Base-by-base conservation (phyloP, 2,888 invertebrate species). In the Harpalus rubripes region DNA sequence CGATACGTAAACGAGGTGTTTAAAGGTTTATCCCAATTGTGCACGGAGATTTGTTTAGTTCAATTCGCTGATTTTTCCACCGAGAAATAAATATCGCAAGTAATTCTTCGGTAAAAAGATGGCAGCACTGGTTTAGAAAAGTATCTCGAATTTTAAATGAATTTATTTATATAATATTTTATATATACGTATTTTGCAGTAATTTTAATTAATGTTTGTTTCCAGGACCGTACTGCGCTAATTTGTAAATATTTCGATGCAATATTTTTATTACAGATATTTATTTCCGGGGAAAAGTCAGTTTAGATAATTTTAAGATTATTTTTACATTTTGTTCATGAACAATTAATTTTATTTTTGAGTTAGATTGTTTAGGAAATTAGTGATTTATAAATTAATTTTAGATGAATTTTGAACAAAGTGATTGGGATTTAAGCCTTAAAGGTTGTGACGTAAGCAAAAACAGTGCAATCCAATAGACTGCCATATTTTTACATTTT, bases 391-490 rank as follows among this genome's bases (percentile, higher is more conserved):
- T 65, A 16, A 18, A 22, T 65, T 65, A 32, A 26, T 65, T n/a
- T 65, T 65, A 65, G 26, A 10, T 65, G 26, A 32, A 3, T 39
- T 6, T 65, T 65, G 7, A 61, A 61, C 61, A 61, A 61, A 65
- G 18, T 72, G 39, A 44, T 72, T 72, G 72, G 44, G 44, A 68
- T 63, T 15, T 58, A 22, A 63, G 22, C 63, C 63, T 63, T 63
- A 26, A 26, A 63, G 63, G 63, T 65, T 39, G 39, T 65, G 65
- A 74, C 74, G 78, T 58, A 58, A 78, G 15, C 44, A 76, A 58
- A 44, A 78, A 78, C 56, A 58, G 78, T 78, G 78, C 78, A 78
- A 78, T 78, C 56, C 78, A 78, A 78, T 32, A 78, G 56, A 78
- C 78, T 78, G 78, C 78, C 78, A 78, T 56, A 56, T 56, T 78